Base-by-base conservation (phyloP, 64 coral and sea anemone species). In the Montipora capricornis region DNA sequence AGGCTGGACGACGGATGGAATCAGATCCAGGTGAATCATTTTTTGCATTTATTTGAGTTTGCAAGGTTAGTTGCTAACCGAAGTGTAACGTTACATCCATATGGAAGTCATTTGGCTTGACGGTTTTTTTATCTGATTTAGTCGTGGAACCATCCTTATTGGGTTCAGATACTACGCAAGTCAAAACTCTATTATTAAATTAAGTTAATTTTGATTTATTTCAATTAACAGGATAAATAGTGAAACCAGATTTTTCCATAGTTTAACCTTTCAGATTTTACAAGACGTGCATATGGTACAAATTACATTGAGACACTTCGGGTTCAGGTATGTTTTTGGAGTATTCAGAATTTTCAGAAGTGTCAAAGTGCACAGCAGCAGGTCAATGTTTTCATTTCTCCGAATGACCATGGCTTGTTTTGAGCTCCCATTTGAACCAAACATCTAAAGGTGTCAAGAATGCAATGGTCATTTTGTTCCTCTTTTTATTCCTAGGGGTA, bases 1-100 rank as follows among this genome's bases (percentile, higher is more conserved):
- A 99, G 98, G 94, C 92, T 99, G 64, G 98, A 99, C 75, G 98
- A 99, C 92, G 98, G 98, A 17, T 99, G 98, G 98, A 99, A 99
- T 88, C 98, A 99, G 83, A 99, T 99, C 76, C 98, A 99, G 95
- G 98, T 99, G 94, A 19, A 87, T 22, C 14, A 64, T 62, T 82
- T 71, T 22, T 8, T 91, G 4, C 93, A 29, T 20, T 77, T 93
- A 57, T 57, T 73, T 20, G 2, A 3, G 4, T 17, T 58, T 11
- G 13, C 50, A n/a, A 45, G 8, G 3, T 73, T 87, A 26, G 45
- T 70, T 80, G 69, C 82, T 92, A 84, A 66, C 67, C 58, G 17
- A 47, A 11, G 47, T 89, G 20, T 19, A 61, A 59, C 79, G 12
- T 51, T 29, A 49, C 16, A 55, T 17, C 2, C 20, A 11, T 55